Evolutionary conservation across 2,113 vertebrate genomes (phyloP), one percentile per base, ranked within the genome.

Genomic region (Drymodes brunneopygia): DNA sequence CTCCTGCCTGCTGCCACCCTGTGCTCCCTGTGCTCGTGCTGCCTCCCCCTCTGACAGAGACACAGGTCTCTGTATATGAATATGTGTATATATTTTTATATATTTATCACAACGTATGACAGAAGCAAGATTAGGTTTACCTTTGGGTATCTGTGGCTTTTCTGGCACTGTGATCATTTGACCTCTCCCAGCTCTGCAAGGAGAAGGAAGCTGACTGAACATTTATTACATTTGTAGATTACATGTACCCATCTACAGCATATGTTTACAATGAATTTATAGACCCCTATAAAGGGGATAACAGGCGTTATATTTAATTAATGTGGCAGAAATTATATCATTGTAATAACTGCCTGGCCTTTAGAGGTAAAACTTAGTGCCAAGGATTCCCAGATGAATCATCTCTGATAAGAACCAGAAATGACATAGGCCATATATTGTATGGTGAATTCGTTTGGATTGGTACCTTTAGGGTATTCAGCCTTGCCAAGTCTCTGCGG

Each of bases 401-500:
- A 95, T 94, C 72, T 75, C 94, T 65, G 93, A 94, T 96, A 95
- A 91, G 92, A 93, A 96, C 27, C 73, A 93, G 92, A 69, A 94
- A 91, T 94, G 87, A 89, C 93, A 93, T 40, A 88, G 88, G 86
- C 88, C 83, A 86, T 92, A 96, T 91, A 97, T 94, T 90, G 90
- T 90, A 86, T 81, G 86, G 94, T 40, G 88, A 86, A 94, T 96
- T 92, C 96, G 94, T 96, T 96, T 94, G 85, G 90, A 93, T 88
- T 93, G 92, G 88, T 96, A 97, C 95, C 95, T 97, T 96, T 94
- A 94, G 94, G 94, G 92, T 96, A 96, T 93, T 93, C 90, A 90
- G 94, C 88, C 82, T 90, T 95, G 93, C 94, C 93, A 96, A 94
- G 82, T 96, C 94, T 96, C 95, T 84, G 95, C 0, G 42, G 93